Base-by-base conservation (phyloP, 2,797 vertebrate species). In the Echiichthys vipera region DNA sequence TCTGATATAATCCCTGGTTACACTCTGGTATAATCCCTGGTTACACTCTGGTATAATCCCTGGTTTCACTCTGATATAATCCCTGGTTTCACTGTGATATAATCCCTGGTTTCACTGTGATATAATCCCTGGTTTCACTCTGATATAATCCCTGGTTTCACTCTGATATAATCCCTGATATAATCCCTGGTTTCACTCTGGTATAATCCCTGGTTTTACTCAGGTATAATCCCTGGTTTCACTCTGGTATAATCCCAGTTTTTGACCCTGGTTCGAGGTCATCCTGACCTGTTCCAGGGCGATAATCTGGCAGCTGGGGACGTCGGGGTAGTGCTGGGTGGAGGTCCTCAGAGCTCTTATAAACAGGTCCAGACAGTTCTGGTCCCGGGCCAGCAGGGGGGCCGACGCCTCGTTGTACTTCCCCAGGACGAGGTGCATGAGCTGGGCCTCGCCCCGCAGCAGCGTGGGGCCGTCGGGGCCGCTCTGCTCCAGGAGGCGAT, bases 341-440 rank as follows among this genome's bases (percentile, higher is more conserved):
- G 92, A 65, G 56, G 90, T 92, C 56, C 87, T 92, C 77, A 98
- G 55, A 5, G 96, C 95, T 76, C 90, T 89, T 74, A 98, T 24
- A 59, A 99, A 96, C 71, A 97, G 77, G 25, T 97, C 95, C 74
- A 97, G 83, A 71, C 95, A 94, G 81, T 81, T 92, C 15, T 91
- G 84, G 88, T 98, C 89, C 50, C 88, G 84, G 45, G 86, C 92
- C 83, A 99, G 88, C 66, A 99, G 94, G 0, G 93, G 45, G n/a
- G 95, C 97, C 7, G 97, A 95, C 32, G 84, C 80, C 72, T 96
- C 94, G 56, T 92, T 94, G 86, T 93, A 99, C 85, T 98, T 98
- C 50, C 90, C 92, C 88, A 99, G 91, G 30, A 95, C 58, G 2
- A 96, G 92, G 80, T 94, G 92, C 59, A 97, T 74, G 29, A 97